These are phyloP conservation scores for Coilia nasus DNA, from an alignment of 2,797 vertebrate genomes.

Conservation along the genomic window DNA sequence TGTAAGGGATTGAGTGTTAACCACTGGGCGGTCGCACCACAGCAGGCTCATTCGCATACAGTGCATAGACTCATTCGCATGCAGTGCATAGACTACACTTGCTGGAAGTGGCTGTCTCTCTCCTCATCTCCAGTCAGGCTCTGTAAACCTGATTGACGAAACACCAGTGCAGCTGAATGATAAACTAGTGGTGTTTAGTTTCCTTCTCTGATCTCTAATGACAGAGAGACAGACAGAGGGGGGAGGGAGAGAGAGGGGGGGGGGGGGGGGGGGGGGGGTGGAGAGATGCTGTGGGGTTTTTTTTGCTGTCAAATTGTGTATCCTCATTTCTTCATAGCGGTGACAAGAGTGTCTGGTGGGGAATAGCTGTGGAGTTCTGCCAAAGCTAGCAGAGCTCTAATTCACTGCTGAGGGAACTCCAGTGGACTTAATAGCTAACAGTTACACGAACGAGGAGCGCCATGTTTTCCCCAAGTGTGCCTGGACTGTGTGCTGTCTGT, in stretches of 20 bases:
- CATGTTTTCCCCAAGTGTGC: not conserved
- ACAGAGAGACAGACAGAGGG: not conserved
- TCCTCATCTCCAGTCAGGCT: not conserved
- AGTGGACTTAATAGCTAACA: not conserved
- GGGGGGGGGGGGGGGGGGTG: not conserved
- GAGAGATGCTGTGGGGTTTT: not conserved
- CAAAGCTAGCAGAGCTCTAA: not conserved
- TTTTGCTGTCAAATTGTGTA: not conserved
- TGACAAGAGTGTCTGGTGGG: not conserved
- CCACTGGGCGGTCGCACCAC: not conserved
- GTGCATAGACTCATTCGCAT: not conserved
- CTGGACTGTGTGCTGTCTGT: conserved; percentile 18
- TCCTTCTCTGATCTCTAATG: not conserved
- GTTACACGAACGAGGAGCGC: not conserved
- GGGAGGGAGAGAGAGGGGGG: not conserved
- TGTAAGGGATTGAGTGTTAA: not conserved
- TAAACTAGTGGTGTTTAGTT: not conserved
- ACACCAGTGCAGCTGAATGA: not conserved
- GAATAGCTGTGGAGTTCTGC: not conserved
- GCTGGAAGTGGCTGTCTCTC: not conserved
- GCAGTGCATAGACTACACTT: not conserved
- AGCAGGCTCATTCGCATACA: not conserved
- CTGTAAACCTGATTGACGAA: not conserved
- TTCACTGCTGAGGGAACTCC: not conserved
- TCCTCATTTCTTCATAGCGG: not conserved